phyloP scores from a whole-genome alignment of 1,140 invertebrate genomes.

The Leptinotarsa defecta region DNA sequence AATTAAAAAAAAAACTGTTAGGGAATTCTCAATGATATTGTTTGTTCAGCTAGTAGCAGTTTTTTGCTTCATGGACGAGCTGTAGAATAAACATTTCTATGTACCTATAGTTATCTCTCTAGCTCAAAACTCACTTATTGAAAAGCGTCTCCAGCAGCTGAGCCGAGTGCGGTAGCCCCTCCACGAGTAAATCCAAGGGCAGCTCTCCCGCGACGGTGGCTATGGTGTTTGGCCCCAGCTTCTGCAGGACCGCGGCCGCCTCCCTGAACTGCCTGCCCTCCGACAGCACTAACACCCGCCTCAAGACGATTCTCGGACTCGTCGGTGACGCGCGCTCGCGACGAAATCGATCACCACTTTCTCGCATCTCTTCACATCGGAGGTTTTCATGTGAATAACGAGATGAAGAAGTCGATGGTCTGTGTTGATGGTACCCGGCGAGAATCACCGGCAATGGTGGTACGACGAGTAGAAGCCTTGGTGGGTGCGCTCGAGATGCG shows the following conservation, averaged over 20 bases:
- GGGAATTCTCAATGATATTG: no score
- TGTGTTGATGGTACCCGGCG: slow-evolving; percentile 13
- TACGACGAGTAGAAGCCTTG: not conserved
- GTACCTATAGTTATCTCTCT: no score
- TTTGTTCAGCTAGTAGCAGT: no score
- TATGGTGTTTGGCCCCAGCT: slow-evolving; percentile 75
- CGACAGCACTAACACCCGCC: slow-evolving; percentile 73
- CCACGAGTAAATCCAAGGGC: slow-evolving; percentile 84
- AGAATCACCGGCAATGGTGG: slow-evolving; percentile 11
- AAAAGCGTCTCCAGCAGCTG: slow-evolving; percentile 85
- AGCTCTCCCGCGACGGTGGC: slow-evolving; percentile 75
- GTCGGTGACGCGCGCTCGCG: slow-evolving; percentile 48
- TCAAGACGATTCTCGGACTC: slow-evolving; percentile 74
- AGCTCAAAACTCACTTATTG: slow-evolving; percentile 62
- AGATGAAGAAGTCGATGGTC: slow-evolving; percentile 7
- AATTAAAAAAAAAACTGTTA: no score
- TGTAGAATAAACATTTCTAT: no score
- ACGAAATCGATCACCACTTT: slow-evolving; percentile 52
- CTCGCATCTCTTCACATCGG: slow-evolving; percentile 42
- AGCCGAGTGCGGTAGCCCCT: slow-evolving; percentile 83
- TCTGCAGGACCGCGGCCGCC: slow-evolving; percentile 75
- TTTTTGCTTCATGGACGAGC: no score
- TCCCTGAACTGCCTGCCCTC: slow-evolving; percentile 80
- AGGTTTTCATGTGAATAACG: slow-evolving; percentile 23
- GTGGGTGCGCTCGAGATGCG: not conserved